Conservation (phyloP, 2,113 vertebrate genomes). For the Varanus komodoensis region DNA sequence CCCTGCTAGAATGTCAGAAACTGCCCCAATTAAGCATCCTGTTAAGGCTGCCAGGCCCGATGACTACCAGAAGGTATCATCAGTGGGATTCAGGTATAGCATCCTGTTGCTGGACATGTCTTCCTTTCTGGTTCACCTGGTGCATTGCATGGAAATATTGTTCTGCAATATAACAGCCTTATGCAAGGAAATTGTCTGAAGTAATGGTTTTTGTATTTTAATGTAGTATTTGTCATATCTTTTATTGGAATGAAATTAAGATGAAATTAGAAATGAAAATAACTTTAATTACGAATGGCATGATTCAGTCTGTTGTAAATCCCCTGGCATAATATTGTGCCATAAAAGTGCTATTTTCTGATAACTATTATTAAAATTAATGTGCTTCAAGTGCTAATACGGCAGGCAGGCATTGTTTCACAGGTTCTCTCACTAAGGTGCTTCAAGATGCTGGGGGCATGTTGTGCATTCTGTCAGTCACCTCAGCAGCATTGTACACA, state of each 20-base stretch:
- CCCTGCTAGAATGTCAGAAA: background rate
- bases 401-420: conserved; percentile 62
- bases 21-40: background rate
- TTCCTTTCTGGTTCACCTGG: background rate
- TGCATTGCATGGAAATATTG: conserved; percentile 46
- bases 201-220: conserved; percentile 56
- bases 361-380: conserved; percentile 79
- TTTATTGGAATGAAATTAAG: conserved; percentile 74
- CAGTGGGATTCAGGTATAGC: fast-evolving
- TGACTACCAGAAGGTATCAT: background rate
- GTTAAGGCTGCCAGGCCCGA: background rate
- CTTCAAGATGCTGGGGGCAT: background rate
- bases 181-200: conserved; percentile 54
- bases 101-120: background rate
- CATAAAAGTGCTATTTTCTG: conserved; percentile 77
- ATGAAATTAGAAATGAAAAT: conserved; percentile 74
- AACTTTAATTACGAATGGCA: conserved; percentile 73
- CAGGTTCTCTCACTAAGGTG: conserved; percentile 55
- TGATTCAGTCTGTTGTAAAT: conserved; percentile 75
- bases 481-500: background rate
- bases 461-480: background rate
- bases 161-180: conserved; percentile 48
- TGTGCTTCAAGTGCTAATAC: conserved; percentile 72
- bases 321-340: conserved; percentile 77
- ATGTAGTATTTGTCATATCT: conserved; percentile 72